Evolutionary conservation across 2,888 invertebrate genomes (phyloP), one percentile per base, ranked within the genome.

Genomic region (Meandrusa payeni): DNA sequence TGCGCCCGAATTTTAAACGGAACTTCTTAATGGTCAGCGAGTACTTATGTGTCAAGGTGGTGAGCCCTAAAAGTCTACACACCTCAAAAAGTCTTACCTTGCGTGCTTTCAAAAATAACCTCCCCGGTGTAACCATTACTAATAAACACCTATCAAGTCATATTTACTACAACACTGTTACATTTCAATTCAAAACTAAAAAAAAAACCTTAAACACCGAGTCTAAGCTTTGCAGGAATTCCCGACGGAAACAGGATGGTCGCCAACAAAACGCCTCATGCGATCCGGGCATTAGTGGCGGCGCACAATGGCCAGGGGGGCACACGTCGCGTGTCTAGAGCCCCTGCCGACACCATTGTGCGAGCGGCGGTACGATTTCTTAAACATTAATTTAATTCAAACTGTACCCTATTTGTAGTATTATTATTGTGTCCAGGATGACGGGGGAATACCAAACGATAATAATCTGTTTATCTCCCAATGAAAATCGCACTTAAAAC

Each of bases 251-350:
- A 29, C 12, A 11, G 11, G 7, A 22, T 17, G 5, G 4, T n/a
- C 11, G 22, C n/a, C 13, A 20, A 17, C 29, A 15, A 15, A 15
- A 11, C 17, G 27, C 22, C 26, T 34, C 41, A 43, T 43, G 42
- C 37, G 26, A 43, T 37, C 3, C 13, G 5, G 31, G 19, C 36
- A 43, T 43, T 43, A 43, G 36, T 3, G 4, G 9, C 7, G 20
- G 28, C 12, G 9, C 6, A 36, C 29, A 37, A 19, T 24, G 42
- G 17, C 9, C 2, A 7, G 37, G 17, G 26, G 11, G 17, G 11
- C 17, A 5, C 17, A 12, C 17, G 11, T 26, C 40, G 40, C 40
- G 40, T 40, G 40, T 13, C 1, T 5, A 11, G 10, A 19, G 11
- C 2, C 23, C 9, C 20, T 13, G 6, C 12, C 13, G 7, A 19